Conservation (phyloP, 1,140 invertebrate species). For the Camponotus vicinus region DNA sequence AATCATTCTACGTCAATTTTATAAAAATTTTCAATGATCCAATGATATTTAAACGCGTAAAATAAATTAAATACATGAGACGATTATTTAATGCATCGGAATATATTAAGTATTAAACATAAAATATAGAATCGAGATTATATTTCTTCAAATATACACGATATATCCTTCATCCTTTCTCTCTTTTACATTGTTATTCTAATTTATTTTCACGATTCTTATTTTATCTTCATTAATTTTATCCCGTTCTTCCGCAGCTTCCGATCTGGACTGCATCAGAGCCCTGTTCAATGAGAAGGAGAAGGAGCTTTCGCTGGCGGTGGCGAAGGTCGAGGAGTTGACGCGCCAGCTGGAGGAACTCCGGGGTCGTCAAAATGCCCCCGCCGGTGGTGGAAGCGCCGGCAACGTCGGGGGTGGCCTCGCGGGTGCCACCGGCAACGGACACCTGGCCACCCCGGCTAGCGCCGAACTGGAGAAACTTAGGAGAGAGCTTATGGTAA, state of each 20-base stretch:
- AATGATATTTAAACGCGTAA: not conserved
- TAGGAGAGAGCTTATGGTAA: slow-evolving; percentile 94
- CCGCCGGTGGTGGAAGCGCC: slow-evolving; percentile 80
- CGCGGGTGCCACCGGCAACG: slow-evolving; percentile 78
- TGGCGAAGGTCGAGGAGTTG: slow-evolving; percentile 97
- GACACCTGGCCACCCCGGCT: slow-evolving; percentile 90
- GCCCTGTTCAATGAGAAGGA: slow-evolving; percentile 99
- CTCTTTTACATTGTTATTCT: slow-evolving; percentile 12
- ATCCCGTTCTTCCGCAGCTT: slow-evolving; percentile 88
- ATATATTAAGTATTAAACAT: not conserved
- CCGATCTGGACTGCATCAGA: slow-evolving; percentile 97
- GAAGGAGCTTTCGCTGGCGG: slow-evolving; percentile 97
- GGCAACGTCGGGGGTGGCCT: slow-evolving; percentile 82
- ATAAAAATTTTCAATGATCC: not conserved
- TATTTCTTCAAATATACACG: not conserved
- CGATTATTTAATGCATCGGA: not conserved
- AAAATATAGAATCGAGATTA: not conserved
- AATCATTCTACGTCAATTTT: not conserved
- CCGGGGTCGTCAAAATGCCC: slow-evolving; percentile 88
- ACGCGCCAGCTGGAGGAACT: slow-evolving; percentile 97
- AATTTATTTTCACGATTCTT: not conserved
- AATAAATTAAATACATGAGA: not conserved
- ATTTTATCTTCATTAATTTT: slow-evolving; percentile 8
- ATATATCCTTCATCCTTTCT: not conserved
- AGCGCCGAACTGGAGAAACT: slow-evolving; percentile 96